Conservation (phyloP, 2,888 invertebrate genomes). For the Galerucella nymphaeae region DNA sequence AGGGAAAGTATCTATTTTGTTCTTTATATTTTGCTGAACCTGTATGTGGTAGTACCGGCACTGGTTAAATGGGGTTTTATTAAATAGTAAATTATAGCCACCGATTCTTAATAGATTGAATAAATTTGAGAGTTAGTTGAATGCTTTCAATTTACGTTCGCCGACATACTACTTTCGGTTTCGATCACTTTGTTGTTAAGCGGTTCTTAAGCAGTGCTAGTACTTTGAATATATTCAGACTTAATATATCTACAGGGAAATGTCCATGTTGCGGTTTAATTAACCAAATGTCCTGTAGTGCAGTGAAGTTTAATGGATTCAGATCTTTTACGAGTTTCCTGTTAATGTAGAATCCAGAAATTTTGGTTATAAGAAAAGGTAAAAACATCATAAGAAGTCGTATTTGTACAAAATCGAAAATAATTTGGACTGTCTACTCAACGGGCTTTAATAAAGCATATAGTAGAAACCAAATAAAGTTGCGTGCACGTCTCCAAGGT, state of each 20-base stretch:
- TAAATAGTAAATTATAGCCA: conserved; percentile 35
- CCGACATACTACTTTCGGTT: conserved; percentile 27
- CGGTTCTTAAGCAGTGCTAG: conserved; percentile 18
- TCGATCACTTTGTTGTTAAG: conserved; percentile 1
- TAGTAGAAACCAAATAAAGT: no score
- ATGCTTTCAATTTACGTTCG: conserved; percentile 32
- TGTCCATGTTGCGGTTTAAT: neutral
- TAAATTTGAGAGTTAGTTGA: conserved; percentile 28
- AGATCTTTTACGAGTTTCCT: no score
- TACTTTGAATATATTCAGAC: conserved; percentile 14
- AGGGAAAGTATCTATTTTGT: no score
- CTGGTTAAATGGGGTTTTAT: conserved; percentile 19
- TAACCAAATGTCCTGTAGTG: neutral
- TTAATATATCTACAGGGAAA: neutral
- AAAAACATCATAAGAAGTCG: no score
- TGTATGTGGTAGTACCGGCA: neutral
- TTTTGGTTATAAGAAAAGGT: no score
- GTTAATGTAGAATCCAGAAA: no score
- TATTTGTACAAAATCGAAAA: no score
- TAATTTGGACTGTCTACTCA: no score
- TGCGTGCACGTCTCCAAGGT: no score
- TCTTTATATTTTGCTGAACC: no score
- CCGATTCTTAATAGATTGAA: conserved; percentile 37
- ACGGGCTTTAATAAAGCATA: no score
- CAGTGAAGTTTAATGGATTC: neutral